phyloP scores from a whole-genome alignment of 2,113 vertebrate genomes.

The Gymnorhina tibicen region DNA sequence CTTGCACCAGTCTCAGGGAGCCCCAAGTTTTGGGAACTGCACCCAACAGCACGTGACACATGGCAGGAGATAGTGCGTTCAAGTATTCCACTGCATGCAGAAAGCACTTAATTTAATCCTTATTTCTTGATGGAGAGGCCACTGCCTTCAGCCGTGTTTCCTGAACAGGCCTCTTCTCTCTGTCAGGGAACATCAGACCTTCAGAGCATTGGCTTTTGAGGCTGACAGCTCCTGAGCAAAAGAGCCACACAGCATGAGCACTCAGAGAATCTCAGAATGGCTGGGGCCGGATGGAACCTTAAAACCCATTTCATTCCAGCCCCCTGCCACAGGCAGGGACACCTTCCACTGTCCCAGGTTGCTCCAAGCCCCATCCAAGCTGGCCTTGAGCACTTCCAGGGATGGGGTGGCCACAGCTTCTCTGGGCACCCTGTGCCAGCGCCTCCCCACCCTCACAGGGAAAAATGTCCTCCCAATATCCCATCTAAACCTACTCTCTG shows the following conservation, averaged over 20 bases:
- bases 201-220: not conserved
- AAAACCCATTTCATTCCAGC: not conserved
- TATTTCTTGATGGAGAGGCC: not conserved
- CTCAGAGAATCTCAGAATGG: not conserved
- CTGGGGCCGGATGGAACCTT: too few species aligned
- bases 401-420: not conserved
- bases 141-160: not conserved
- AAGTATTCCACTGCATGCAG: not conserved
- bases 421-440: not conserved
- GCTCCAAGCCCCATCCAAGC: not conserved
- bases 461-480: too few species aligned
- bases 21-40: accelerated
- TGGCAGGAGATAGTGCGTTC: not conserved
- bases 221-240: not conserved
- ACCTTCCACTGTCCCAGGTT: not conserved
- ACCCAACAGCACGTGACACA: accelerated
- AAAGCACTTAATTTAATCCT: not conserved
- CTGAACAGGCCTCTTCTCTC: not conserved
- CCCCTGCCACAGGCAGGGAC: not conserved
- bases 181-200: not conserved
- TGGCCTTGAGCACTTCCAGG: not conserved
- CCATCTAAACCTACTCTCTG: not conserved
- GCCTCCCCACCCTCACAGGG: not conserved
- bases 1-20: not conserved
- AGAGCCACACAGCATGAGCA: accelerated